Conservation (phyloP, 2,113 vertebrate species). For the Strigops habroptila region DNA sequence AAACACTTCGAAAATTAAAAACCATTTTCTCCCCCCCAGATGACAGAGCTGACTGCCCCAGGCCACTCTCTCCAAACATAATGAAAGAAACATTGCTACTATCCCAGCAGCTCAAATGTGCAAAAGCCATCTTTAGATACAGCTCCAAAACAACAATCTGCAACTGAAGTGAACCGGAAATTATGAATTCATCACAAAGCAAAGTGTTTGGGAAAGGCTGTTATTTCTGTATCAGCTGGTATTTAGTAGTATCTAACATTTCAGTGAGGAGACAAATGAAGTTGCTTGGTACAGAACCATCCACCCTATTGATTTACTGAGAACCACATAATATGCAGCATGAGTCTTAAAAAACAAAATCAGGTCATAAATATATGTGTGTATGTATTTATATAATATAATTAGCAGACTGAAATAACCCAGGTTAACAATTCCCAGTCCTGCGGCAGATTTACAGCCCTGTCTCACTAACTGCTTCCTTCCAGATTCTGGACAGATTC, state of each 20-base stretch:
- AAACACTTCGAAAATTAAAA: background rate
- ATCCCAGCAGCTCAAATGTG: background rate
- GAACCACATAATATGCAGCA: conserved; percentile 7
- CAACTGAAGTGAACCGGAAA: background rate
- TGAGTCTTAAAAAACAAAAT: background rate
- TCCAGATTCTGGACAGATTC: conserved; percentile 64
- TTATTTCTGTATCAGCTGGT: background rate
- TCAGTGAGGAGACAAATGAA: background rate
- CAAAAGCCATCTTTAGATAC: background rate
- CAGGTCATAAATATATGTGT: conserved; percentile 31
- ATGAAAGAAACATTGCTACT: background rate
- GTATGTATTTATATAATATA: conserved; percentile 53
- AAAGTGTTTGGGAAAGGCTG: background rate
- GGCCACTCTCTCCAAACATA: background rate
- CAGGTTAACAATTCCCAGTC: conserved; percentile 67
- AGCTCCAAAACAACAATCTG: background rate
- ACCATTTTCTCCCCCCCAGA: background rate
- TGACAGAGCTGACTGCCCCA: background rate
- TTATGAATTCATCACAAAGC: background rate
- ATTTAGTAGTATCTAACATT: background rate
- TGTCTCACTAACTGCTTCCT: conserved; percentile 64
- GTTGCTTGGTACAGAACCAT: background rate
- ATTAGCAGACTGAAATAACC: conserved; percentile 64
- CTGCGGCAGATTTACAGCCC: conserved; percentile 60
- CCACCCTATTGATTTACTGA: background rate